Evolutionary conservation across 2,113 vertebrate genomes (phyloP), one percentile per base, ranked within the genome.

Genomic region (Scomber colias): DNA sequence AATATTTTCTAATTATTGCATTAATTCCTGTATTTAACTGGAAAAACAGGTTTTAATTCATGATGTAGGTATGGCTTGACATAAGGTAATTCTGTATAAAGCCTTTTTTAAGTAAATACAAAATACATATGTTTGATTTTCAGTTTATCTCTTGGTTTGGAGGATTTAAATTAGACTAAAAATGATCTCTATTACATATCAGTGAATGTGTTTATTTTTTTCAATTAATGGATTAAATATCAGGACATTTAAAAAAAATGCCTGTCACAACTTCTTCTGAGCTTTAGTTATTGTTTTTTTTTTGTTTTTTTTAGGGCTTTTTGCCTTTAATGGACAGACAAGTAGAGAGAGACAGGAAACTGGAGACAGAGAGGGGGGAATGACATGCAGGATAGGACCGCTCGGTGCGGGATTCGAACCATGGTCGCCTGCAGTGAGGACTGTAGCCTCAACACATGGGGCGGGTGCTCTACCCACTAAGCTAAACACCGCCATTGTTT

Each of bases 1-100:
- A 59, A 57, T 51, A 31, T 49, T 59, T 16, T 8, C n/a, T 69
- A 66, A 75, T 72, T 45, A 55, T 62, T 64, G 61, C 1, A 53
- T 55, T 75, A 3, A 51, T 74, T 19, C 53, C 60, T 2, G 70
- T 48, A 17, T 7, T 40, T 40, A 40, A 40, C 7, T 24, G 53
- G 11, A 48, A 16, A 16, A 21, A 45, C 8, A 49, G 5, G 49
- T 50, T 60, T n/a, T 48, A 13, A 27, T 30, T 16, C 46, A 24
- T 40, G 4, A 63, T 30, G 15, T 57, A 49, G 8, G 35, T 40
- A 45, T n/a, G 2, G n/a, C 3, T 53, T 17, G 6, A 19, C 19
- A 19, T 46, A 3, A 35, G 0, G 6, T 27, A 27, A 27, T 27
- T 27, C 24, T 27, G 24, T 27, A 27, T 27, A 27, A 27, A 2